Base-by-base conservation (phyloP, 2,888 invertebrate species). In the Allacma fusca region DNA sequence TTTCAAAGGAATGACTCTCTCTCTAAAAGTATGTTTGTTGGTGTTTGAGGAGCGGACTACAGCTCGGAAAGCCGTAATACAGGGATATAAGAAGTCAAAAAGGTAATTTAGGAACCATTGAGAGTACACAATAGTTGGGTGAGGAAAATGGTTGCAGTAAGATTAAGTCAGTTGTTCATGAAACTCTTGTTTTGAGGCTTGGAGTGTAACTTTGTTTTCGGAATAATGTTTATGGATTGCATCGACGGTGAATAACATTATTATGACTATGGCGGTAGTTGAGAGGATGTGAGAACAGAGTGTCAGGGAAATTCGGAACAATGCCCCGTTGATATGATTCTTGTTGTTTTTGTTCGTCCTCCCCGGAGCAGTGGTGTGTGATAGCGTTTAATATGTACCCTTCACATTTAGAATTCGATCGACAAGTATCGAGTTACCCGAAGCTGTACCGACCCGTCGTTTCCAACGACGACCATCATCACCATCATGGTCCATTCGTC, bases 401-500 rank as follows among this genome's bases (percentile, higher is more conserved):
- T 50, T 50, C 2, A 19, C 50, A 50, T 50, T 50, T 26, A 82
- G 83, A 84, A 44, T 82, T 83, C 76, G 84, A 84, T 24, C 79
- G 81, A n/a, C 81, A 80, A 68, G 81, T 82, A 44, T 73, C 79
- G 28, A 82, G 79, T 69, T 84, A 82, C 69, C 80, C 81, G 12
- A 84, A 84, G 73, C 21, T 84, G 71, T 84, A 83, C 78, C 80
- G 83, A 57, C 81, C 81, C 26, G 69, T 76, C 59, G 76, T 76
- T 23, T 21, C 57, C 69, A 76, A 76, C 68, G 81, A 82, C 44
- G 84, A 83, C 40, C 81, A 82, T 57, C 72, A 77, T 40, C 77
- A 77, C 50, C 77, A 77, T 44, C 73, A 75, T 78, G 71, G 71
- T 70, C 81, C 81, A 50, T 83, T 81, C 74, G 74, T 81, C 59